A percentile compares a stretch with the other conserved stretches of the same genome.
Conservation (phyloP, 2,797 vertebrate genomes). For the Euthynnus affinis region DNA sequence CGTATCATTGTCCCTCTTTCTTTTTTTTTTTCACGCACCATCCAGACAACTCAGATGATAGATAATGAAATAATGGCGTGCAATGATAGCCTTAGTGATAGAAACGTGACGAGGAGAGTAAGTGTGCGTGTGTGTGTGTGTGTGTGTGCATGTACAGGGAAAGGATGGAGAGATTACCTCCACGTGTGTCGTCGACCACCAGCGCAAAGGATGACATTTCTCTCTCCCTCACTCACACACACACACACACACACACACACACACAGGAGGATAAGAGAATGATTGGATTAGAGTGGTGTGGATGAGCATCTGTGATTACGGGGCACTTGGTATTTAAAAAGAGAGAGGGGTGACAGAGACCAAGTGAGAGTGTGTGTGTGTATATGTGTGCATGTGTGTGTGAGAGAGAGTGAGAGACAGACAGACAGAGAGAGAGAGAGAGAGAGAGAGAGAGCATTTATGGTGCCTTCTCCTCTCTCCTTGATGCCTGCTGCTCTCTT, state of each 20-base stretch:
- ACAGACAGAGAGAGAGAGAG: not conserved
- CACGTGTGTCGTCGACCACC: constrained; percentile 25
- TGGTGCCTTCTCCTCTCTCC: constrained; percentile 12
- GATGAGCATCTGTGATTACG: constrained; percentile 55
- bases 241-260: not conserved
- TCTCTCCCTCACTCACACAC: not conserved
- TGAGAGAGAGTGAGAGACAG: not conserved
- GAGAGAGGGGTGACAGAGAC: constrained; percentile 16
- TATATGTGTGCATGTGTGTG: not conserved
- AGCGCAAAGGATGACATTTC: constrained; percentile 30
- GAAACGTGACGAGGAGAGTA: not conserved
- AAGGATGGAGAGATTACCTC: constrained; percentile 23
- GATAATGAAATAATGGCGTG: constrained; percentile 24
- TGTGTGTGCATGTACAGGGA: not conserved
- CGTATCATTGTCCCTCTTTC: not conserved
- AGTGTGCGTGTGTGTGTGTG: not conserved
- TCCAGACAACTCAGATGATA: constrained; percentile 15
- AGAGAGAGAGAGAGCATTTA: not conserved
- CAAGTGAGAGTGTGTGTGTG: not conserved
- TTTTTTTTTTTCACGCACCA: constrained; percentile 11
- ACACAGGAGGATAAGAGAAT: not conserved
- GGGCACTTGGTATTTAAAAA: constrained; percentile 44
- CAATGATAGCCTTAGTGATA: constrained; percentile 17
- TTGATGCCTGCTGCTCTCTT: constrained; percentile 66
- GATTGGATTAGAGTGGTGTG: constrained; percentile 57